Percentiles rank a stretch among this genome's conserved stretches.
These are phyloP conservation scores for Bactericera cockerelli DNA, from an alignment of 1,140 invertebrate species.

Conservation along the genomic window DNA sequence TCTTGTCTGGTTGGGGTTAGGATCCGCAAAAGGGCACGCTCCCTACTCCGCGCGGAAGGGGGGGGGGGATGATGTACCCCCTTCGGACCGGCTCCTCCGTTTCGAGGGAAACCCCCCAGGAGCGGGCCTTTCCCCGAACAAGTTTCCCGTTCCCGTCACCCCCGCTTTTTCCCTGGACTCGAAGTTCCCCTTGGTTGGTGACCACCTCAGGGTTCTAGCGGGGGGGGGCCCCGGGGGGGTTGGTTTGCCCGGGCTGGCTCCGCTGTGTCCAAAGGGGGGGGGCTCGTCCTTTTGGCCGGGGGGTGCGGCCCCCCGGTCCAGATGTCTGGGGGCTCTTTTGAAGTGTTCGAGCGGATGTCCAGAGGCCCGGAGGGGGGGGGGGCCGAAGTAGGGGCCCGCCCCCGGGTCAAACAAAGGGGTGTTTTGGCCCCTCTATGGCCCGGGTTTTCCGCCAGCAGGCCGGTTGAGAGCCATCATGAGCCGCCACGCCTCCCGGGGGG, in stretches of 20 bases:
- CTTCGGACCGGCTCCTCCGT: conserved; percentile 37
- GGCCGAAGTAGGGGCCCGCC: conserved; percentile 84
- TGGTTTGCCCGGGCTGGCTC: conserved; percentile 46
- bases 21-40: conserved; percentile 60
- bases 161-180: conserved; percentile 60
- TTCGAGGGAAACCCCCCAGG: conserved; percentile 45
- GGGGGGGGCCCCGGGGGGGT: too few species aligned
- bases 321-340: conserved; percentile 73
- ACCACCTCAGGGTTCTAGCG: conserved; percentile 30
- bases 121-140: conserved; percentile 59
- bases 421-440: conserved; percentile 83
- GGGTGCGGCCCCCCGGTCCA: conserved; percentile 50
- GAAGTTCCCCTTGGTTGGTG: conserved; percentile 58
- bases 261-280: conserved; percentile 28
- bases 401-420: conserved; percentile 79
- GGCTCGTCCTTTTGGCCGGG: conserved; percentile 25
- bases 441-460: conserved; percentile 86
- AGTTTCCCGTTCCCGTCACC: conserved; percentile 56
- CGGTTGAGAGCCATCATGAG: conserved; percentile 95
- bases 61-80: conserved; percentile 57
- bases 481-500: conserved; percentile 86
- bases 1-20: too few species aligned
- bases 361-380: conserved; percentile 80
- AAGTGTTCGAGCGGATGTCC: conserved; percentile 87
- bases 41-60: conserved; percentile 71